Conservation (phyloP, 2,797 vertebrate species). For the Coreius guichenoti region DNA sequence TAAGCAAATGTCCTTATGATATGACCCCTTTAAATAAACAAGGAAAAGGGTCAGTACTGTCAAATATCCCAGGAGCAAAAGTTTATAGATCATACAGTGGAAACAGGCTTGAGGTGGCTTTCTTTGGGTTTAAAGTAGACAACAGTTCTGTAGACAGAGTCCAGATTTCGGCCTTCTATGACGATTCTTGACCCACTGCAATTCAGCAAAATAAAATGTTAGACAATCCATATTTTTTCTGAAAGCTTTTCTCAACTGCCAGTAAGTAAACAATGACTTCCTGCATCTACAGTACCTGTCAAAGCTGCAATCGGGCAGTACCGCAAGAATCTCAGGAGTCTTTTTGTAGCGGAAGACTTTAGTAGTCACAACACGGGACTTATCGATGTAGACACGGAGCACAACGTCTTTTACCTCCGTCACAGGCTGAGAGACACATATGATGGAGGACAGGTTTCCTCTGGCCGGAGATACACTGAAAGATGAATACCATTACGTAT, state of each 20-base stretch:
- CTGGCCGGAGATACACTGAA: conserved; percentile 62
- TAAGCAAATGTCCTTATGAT: background rate
- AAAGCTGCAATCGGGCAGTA: conserved; percentile 86
- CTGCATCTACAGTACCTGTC: conserved; percentile 71
- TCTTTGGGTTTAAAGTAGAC: conserved; percentile 77
- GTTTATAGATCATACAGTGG: conserved; percentile 67
- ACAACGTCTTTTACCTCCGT: conserved; percentile 62
- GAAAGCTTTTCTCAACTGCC: background rate
- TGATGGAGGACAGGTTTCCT: conserved; percentile 67
- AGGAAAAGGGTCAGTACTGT: background rate
- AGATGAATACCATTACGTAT: background rate
- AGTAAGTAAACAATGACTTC: background rate
- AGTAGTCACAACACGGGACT: conserved; percentile 69
- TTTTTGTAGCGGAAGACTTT: conserved; percentile 82
- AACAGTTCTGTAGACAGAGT: conserved; percentile 80
- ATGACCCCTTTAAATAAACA: background rate
- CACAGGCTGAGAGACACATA: conserved; percentile 69
- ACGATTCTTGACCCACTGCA: conserved; percentile 83
- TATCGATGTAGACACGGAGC: conserved; percentile 81
- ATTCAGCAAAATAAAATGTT: conserved; percentile 3
- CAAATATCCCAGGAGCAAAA: background rate
- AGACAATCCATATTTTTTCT: background rate
- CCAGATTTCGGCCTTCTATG: conserved; percentile 84
- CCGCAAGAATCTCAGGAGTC: conserved; percentile 76
- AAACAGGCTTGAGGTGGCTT: conserved; percentile 64